Evolutionary conservation across 2,888 invertebrate species (phyloP).

Genomic region (Leucania comma): DNA sequence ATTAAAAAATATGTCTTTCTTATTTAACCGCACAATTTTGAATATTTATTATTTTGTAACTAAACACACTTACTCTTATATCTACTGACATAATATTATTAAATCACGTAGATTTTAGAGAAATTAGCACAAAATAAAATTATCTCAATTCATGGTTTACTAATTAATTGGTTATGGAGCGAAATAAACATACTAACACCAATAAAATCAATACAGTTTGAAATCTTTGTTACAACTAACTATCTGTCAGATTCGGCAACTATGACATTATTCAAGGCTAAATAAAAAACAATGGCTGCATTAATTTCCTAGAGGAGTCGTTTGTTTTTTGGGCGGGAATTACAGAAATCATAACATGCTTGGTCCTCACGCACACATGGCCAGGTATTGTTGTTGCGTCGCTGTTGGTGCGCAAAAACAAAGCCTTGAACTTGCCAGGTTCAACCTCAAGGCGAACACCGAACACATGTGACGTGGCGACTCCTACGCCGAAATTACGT

Average conservation of each 20-base stretch:
- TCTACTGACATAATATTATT: constrained; percentile 12
- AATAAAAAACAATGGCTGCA: constrained; percentile 33
- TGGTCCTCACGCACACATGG: constrained; percentile 72
- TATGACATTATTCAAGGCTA: constrained; percentile 29
- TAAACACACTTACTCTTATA: neutral
- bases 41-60: neutral
- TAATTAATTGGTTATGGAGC: constrained; percentile 34
- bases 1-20: neutral
- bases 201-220: neutral
- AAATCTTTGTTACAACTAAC: neutral
- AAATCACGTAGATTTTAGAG: neutral
- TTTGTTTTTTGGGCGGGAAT: constrained; percentile 65
- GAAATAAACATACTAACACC: constrained; percentile 16
- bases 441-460: constrained; percentile 86
- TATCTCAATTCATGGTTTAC: neutral
- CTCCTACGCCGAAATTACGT: constrained; percentile 82
- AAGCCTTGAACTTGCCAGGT: constrained; percentile 89
- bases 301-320: constrained; percentile 43
- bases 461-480: constrained; percentile 82
- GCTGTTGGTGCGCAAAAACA: constrained; percentile 83
- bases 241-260: neutral
- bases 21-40: neutral
- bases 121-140: neutral
- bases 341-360: constrained; percentile 68
- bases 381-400: constrained; percentile 79